Conservation (phyloP, 1,140 invertebrate species). For the Hylaeus anthracinus region DNA sequence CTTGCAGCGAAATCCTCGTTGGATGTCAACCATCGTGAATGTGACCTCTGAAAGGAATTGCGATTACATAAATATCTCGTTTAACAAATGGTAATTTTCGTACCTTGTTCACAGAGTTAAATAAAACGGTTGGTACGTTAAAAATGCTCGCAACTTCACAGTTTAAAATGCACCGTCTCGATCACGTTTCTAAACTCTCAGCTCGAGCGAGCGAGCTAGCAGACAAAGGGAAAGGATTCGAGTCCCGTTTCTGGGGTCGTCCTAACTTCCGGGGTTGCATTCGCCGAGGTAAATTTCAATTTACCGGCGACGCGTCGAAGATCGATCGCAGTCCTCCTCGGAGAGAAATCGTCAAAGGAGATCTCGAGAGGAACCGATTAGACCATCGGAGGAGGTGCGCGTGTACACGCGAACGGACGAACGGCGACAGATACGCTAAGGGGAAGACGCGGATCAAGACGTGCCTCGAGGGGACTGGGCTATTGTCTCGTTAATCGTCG, state of each 20-base stretch:
- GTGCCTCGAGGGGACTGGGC: conserved; percentile 33
- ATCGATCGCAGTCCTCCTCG: conserved; percentile 14
- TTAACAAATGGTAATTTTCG: no score
- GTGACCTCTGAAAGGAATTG: no score
- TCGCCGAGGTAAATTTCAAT: conserved; percentile 25
- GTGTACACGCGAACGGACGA: conserved; percentile 5
- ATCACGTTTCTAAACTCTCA: not conserved
- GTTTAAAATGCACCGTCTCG: not conserved
- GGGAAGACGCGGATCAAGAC: conserved; percentile 53
- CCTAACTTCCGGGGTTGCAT: not conserved
- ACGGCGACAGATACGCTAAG: conserved; percentile 26
- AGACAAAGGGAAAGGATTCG: no score
- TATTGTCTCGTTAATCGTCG: conserved; percentile 61
- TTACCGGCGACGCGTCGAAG: conserved; percentile 24
- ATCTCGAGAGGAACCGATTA: conserved; percentile 28
- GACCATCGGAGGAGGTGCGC: conserved; percentile 12
- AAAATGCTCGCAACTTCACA: not conserved
- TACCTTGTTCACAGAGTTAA: no score
- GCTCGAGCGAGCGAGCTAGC: no score
- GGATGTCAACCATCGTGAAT: no score
- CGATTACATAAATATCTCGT: no score
- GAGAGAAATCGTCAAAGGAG: conserved; percentile 24
- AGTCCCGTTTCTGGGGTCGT: no score
- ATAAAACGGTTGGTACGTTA: conserved; percentile 17
- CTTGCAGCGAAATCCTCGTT: not conserved